A percentile compares a stretch with the other conserved stretches of the same genome.
Evolutionary conservation across 2,888 invertebrate species (phyloP).

Genomic region (Steinernema carpocapsae): DNA sequence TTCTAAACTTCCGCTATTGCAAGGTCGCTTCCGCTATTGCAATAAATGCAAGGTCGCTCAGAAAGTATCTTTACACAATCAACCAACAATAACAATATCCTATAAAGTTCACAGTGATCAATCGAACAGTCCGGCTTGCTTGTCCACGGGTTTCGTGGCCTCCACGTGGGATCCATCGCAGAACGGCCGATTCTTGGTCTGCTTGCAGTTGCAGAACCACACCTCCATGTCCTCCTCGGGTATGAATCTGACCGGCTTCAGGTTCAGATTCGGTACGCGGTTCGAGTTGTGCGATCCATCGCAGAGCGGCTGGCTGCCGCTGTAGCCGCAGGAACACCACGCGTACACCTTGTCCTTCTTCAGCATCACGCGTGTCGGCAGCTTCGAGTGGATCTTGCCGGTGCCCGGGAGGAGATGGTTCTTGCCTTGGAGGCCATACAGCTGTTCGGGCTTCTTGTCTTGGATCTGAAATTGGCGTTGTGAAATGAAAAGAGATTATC

Average conservation of each 20-base stretch:
- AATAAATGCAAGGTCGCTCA: background rate
- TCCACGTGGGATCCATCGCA: slow-evolving; percentile 88
- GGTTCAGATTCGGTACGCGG: slow-evolving; percentile 70
- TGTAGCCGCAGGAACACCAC: slow-evolving; percentile 94
- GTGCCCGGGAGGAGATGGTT: slow-evolving; percentile 63
- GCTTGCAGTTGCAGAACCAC: slow-evolving; percentile 97
- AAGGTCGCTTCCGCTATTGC: background rate
- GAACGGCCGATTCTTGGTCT: slow-evolving; percentile 88
- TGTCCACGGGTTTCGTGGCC: slow-evolving; percentile 14
- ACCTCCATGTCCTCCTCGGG: slow-evolving; percentile 75
- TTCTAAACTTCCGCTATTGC: background rate
- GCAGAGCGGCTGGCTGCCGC: slow-evolving; percentile 85
- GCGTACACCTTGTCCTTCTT: slow-evolving; percentile 79
- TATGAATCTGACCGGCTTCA: slow-evolving; percentile 81
- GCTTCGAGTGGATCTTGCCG: slow-evolving; percentile 57
- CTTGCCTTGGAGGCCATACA: slow-evolving; percentile 66
- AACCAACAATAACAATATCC: slow-evolving; percentile 28
- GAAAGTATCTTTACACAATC: background rate
- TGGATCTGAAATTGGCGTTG: slow-evolving; percentile 54
- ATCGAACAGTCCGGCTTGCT: slow-evolving; percentile 10
- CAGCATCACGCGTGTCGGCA: slow-evolving; percentile 53
- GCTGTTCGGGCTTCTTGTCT: slow-evolving; percentile 63
- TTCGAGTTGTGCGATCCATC: slow-evolving; percentile 83
- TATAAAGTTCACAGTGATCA: background rate
- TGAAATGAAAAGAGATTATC: slow-evolving; percentile 41